Evolutionary conservation across 2,888 invertebrate genomes (phyloP), one percentile per base, ranked within the genome.

Genomic region (Xylota segnis): DNA sequence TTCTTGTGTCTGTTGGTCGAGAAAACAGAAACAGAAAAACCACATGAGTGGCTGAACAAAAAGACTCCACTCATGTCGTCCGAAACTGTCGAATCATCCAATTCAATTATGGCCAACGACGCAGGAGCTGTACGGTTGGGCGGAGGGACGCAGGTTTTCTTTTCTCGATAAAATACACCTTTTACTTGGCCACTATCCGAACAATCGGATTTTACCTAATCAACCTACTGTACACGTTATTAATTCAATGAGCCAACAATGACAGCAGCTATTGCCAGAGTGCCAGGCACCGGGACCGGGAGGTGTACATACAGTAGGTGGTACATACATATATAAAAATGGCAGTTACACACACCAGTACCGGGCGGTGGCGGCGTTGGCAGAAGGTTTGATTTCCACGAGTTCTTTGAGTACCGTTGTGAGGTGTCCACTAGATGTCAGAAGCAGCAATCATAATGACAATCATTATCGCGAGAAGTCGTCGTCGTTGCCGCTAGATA

Each of bases 181-280:
- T 78, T 79, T 72, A 79, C 71, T 79, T 65, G 78, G 71, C 65
- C 65, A 79, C 78, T 72, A 65, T 47, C 14, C 71, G 58, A 50
- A 79, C 78, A 79, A 79, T 79, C 40, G 71, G 78, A 79, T 79
- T 79, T 79, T 72, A 72, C 78, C 78, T 79, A 72, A 79, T 79
- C 71, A 79, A 72, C 78, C 63, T 63, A 79, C 78, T 71, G 71
- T 61, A 70, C 65, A 63, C n/a, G n/a, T n/a, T n/a, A n/a, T 72
- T 79, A 79, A 79, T 54, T 78, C 70, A 70, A 70, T 78, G 45
- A 61, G 63, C 54, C 37, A 71, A 70, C 77, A 78, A 70, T 70
- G 34, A 14, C 63, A 18, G 61, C 61, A 14, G 61, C 68, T 14
- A 47, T 34, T 47, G 45, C 63, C 29, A n/a, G 59, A 59, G 59